These are phyloP conservation scores for Phainopepla nitens DNA, from an alignment of 2,113 vertebrate genomes.

Conservation along the genomic window DNA sequence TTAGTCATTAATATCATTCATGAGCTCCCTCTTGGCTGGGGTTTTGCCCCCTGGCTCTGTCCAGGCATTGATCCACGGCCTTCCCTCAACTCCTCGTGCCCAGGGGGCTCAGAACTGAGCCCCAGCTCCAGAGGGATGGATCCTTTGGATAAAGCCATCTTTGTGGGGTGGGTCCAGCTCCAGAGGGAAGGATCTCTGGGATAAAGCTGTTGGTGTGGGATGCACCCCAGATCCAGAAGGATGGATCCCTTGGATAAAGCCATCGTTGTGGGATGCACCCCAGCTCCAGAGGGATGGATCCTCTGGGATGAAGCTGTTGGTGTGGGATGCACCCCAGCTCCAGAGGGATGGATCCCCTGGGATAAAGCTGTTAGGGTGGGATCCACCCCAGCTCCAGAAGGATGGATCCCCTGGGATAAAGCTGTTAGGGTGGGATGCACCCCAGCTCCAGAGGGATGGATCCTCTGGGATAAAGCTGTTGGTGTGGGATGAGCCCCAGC, in stretches of 20 bases:
- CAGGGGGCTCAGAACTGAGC: accelerated
- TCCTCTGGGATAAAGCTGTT: accelerated
- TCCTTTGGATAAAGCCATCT: too few species aligned
- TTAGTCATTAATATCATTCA: background rate
- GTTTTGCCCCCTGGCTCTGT: background rate
- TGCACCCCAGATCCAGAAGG: too few species aligned
- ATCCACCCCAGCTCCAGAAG: too few species aligned
- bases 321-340: background rate
- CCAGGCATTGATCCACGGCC: accelerated
- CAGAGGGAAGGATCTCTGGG: too few species aligned
- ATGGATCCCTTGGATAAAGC: background rate
- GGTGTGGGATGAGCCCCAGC: background rate
- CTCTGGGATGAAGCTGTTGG: accelerated
- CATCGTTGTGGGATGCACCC: accelerated
- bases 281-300: background rate
- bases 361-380: too few species aligned
- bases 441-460: background rate
- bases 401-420: background rate
- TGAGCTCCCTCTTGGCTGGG: background rate
- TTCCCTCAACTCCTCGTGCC: accelerated
- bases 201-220: too few species aligned
- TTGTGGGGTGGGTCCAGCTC: too few species aligned
- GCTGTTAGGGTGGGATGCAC: accelerated
- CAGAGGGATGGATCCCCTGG: too few species aligned
- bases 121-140: background rate